Evolutionary conservation across 2,797 vertebrate species (phyloP).

Genomic region (Anisognathus igniventris): DNA sequence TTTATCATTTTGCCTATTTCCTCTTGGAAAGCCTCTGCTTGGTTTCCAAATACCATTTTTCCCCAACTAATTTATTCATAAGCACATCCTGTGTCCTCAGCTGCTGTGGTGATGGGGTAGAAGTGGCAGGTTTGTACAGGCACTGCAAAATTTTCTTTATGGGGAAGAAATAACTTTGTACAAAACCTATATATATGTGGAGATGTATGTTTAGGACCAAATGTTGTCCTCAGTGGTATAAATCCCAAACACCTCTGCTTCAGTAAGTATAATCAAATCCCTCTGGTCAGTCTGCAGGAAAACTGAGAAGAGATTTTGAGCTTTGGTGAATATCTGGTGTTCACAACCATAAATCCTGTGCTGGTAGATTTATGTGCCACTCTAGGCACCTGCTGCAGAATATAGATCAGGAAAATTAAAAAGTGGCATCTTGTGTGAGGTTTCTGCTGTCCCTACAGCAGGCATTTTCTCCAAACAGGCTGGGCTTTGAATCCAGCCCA

Average conservation of each 20-base stretch:
- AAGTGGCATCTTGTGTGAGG: background rate
- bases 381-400: background rate
- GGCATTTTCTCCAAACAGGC: background rate
- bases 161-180: background rate
- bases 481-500: background rate
- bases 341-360: background rate
- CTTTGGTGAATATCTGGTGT: background rate
- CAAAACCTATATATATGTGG: background rate
- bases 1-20: background rate
- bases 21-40: background rate
- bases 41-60: background rate
- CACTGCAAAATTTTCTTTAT: background rate
- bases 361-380: background rate
- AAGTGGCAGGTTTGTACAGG: background rate
- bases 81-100: background rate
- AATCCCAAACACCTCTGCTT: background rate
- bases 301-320: background rate
- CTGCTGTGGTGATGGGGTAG: background rate
- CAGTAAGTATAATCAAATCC: background rate
- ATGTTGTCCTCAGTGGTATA: background rate
- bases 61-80: background rate
- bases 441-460: background rate
- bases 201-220: background rate
- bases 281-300: background rate
- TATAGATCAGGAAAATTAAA: background rate